These are phyloP conservation scores for Xiphorhynchus erythropygius DNA, from an alignment of 2,797 vertebrate species.

Conservation along the genomic window DNA sequence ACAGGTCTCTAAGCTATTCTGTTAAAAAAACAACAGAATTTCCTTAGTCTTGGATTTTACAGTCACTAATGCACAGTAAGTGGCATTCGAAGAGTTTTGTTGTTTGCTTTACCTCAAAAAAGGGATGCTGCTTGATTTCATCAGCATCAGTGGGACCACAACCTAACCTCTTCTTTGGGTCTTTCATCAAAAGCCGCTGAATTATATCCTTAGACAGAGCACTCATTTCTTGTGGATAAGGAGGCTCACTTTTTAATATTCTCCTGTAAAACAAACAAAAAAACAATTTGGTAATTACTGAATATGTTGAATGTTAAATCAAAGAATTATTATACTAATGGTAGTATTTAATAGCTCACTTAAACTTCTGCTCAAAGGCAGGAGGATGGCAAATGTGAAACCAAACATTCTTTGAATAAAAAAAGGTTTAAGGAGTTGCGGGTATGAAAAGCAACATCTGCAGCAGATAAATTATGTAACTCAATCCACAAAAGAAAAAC, in stretches of 20 bases:
- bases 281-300: neutral
- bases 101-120: conserved; percentile 88
- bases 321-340: neutral
- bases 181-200: conserved; percentile 90
- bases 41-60: neutral
- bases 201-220: conserved; percentile 91
- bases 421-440: neutral
- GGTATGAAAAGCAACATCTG: neutral
- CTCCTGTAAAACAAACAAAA: conserved; percentile 81
- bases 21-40: neutral
- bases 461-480: neutral
- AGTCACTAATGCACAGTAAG: neutral
- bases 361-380: neutral
- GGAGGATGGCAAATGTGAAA: neutral
- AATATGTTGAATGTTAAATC: neutral
- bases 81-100: neutral
- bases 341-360: neutral
- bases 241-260: conserved; percentile 96
- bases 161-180: conserved; percentile 93
- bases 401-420: neutral
- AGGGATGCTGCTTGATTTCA: conserved; percentile 91
- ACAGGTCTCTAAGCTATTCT: neutral
- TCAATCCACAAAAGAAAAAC: neutral
- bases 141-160: conserved; percentile 88
- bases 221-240: conserved; percentile 93